Percentiles rank a stretch among this genome's conserved stretches.
phyloP scores from a whole-genome alignment of 2,113 vertebrate species.

The Amblyopsis rosae region DNA sequence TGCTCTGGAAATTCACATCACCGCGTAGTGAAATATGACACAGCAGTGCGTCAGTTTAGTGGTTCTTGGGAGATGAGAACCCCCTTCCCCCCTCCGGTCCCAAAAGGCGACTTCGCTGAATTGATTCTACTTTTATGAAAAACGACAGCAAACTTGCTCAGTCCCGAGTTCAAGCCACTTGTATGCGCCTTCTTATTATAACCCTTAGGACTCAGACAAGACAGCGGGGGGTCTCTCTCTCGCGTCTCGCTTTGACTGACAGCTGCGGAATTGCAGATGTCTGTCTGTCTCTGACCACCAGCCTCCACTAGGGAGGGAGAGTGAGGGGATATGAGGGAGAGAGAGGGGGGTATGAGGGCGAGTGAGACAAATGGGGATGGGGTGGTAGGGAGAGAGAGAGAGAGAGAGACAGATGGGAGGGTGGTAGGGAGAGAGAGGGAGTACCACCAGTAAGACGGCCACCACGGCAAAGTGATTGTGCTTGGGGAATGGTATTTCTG shows the following conservation, averaged over 20 bases:
- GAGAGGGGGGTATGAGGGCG: too few species aligned
- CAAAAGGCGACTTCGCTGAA: constrained; percentile 7
- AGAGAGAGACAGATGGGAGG: too few species aligned
- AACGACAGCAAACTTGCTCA: constrained; percentile 18
- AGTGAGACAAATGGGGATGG: too few species aligned
- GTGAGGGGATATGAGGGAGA: too few species aligned
- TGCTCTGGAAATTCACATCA: not conserved
- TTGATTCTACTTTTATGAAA: constrained; percentile 12
- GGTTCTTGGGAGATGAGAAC: constrained; percentile 1
- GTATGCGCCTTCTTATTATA: constrained; percentile 9
- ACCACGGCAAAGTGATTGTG: constrained; percentile 62
- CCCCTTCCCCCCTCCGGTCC: not conserved
- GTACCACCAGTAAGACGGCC: constrained; percentile 33
- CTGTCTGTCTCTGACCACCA: constrained; percentile 39
- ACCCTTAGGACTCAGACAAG: constrained; percentile 21
- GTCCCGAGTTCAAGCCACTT: constrained; percentile 6
- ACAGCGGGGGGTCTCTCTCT: constrained; percentile 30
- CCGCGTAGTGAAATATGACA: not conserved
- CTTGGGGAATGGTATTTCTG: constrained; percentile 71
- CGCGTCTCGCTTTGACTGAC: constrained; percentile 49
- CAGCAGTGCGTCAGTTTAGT: not conserved
- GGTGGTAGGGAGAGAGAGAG: not conserved
- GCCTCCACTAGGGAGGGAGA: constrained; percentile 11
- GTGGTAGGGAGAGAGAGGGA: too few species aligned
- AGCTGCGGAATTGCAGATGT: constrained; percentile 52